These are phyloP conservation scores for Catamblyrhynchus diadema DNA, from an alignment of 2,797 vertebrate genomes.

Conservation along the genomic window DNA sequence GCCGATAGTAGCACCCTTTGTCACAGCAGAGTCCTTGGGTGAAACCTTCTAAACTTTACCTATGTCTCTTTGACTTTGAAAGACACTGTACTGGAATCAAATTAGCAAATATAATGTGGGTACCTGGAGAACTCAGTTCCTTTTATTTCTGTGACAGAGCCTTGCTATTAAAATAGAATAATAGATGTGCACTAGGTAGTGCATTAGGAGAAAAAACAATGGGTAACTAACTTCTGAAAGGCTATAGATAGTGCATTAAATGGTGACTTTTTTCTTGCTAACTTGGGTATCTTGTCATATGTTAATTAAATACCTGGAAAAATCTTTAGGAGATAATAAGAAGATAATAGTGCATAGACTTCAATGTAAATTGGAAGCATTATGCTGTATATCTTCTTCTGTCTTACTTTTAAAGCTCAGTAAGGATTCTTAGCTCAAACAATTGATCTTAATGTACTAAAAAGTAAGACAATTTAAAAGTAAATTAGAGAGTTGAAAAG, in stretches of 20 bases:
- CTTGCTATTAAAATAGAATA: constrained; percentile 44
- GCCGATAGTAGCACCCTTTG: background rate
- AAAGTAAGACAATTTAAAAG: constrained; percentile 44
- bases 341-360: constrained; percentile 6
- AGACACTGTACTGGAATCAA: background rate
- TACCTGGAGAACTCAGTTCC: constrained; percentile 25
- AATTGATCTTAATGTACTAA: constrained; percentile 17
- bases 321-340: constrained; percentile 48
- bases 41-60: background rate
- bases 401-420: constrained; percentile 14
- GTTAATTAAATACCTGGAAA: constrained; percentile 44
- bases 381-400: background rate
- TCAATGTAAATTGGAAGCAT: constrained; percentile 39
- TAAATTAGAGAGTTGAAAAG: constrained; percentile 22
- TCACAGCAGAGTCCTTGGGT: background rate
- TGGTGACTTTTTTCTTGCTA: constrained; percentile 8
- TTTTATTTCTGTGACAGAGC: constrained; percentile 45
- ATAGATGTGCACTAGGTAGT: constrained; percentile 10
- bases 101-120: background rate
- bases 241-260: constrained; percentile 59
- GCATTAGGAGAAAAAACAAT: constrained; percentile 52
- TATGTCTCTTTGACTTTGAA: background rate
- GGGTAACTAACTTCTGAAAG: constrained; percentile 33
- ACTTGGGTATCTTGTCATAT: constrained; percentile 59
- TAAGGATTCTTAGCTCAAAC: constrained; percentile 3